A percentile compares a stretch with the other conserved stretches of the same genome.
These are phyloP conservation scores for Mormyrus iriodes DNA, from an alignment of 2,113 vertebrate species.

Conservation along the genomic window DNA sequence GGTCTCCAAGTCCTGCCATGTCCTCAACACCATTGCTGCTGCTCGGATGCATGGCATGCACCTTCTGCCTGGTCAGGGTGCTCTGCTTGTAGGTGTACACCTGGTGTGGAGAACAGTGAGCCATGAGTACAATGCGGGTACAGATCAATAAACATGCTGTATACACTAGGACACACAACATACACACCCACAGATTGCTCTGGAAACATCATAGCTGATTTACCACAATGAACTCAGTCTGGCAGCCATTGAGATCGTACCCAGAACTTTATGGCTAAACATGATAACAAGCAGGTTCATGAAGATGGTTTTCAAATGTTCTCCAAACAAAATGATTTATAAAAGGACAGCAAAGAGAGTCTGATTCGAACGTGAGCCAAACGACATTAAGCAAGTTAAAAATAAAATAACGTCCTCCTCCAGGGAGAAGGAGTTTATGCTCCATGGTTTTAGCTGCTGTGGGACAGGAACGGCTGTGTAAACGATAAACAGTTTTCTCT, in stretches of 20 bases:
- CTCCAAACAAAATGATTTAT: neutral
- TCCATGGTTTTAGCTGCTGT: neutral
- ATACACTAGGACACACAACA: neutral
- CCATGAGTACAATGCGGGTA: neutral
- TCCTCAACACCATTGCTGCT: slow-evolving; percentile 76
- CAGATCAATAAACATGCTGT: neutral
- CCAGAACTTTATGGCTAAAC: neutral
- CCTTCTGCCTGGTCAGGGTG: slow-evolving; percentile 81
- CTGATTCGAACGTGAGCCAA: neutral
- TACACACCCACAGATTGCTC: neutral
- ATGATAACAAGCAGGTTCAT: neutral
- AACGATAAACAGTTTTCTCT: neutral
- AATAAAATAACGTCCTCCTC: neutral
- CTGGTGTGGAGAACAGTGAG: slow-evolving; percentile 45
- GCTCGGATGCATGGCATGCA: slow-evolving; percentile 75
- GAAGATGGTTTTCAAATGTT: neutral
- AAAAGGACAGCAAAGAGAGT: neutral
- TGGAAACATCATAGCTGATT: neutral
- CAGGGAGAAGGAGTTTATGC: neutral
- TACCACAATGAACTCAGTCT: neutral
- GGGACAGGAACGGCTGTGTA: neutral
- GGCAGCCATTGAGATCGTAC: neutral
- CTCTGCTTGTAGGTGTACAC: slow-evolving; percentile 96
- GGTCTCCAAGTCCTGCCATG: slow-evolving; percentile 82
- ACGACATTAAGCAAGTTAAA: neutral